These are phyloP conservation scores for Zaprionus africanus DNA, from an alignment of 1,140 invertebrate genomes.

Conservation along the genomic window DNA sequence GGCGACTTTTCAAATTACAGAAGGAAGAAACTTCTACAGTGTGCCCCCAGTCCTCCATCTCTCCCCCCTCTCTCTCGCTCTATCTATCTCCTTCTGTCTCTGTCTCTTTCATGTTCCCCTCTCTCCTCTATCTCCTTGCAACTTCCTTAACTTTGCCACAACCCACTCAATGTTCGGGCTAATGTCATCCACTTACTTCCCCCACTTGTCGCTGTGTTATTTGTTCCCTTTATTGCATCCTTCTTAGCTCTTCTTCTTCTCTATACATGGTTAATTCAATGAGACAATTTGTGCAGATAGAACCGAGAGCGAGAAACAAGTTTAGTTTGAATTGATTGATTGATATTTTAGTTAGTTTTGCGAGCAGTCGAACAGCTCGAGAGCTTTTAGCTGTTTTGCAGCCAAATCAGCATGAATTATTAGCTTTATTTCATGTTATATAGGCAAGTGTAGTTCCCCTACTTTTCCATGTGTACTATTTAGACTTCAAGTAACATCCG, in stretches of 20 bases:
- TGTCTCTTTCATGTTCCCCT: neutral
- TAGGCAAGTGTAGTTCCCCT: neutral
- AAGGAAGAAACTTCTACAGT: slow-evolving; percentile 37
- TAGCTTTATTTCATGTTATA: neutral
- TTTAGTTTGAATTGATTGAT: slow-evolving; percentile 4
- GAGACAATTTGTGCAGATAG: neutral
- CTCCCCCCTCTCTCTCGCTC: neutral
- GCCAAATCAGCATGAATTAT: neutral
- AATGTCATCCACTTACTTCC: slow-evolving; percentile 5
- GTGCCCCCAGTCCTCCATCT: neutral
- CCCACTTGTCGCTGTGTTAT: slow-evolving; percentile 1
- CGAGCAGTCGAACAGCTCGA: neutral
- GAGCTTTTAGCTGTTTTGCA: neutral
- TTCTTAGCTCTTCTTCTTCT: neutral
- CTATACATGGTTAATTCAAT: slow-evolving; percentile 1
- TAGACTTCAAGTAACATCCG: neutral
- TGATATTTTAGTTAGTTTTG: neutral
- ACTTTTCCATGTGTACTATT: neutral
- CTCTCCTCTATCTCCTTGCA: neutral
- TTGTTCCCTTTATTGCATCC: slow-evolving; percentile 5
- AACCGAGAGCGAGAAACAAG: neutral
- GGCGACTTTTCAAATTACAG: slow-evolving; percentile 49
- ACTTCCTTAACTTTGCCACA: neutral
- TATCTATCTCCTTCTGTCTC: no score
- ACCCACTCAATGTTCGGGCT: slow-evolving; percentile 13